Conservation (phyloP, 2,888 invertebrate genomes). For the Lacanobia wlatinum region DNA sequence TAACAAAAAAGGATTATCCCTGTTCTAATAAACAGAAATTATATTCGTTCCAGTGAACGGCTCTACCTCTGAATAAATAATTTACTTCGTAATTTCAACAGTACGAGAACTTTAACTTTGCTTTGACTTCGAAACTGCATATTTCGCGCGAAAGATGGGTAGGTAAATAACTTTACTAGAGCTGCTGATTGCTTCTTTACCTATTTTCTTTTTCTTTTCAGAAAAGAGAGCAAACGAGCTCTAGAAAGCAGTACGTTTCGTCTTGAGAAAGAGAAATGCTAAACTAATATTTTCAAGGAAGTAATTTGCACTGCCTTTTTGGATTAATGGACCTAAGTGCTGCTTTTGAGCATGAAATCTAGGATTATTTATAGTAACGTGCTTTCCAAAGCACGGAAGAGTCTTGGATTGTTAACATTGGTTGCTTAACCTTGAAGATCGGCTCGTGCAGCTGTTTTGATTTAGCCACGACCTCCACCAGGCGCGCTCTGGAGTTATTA, state of each 20-base stretch:
- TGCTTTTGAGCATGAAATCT: no score
- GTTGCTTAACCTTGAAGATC: no score
- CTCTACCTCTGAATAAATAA: constrained; percentile 1
- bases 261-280: not conserved
- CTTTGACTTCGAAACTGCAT: constrained; percentile 25
- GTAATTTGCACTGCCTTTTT: not conserved
- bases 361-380: no score
- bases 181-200: constrained; percentile 29
- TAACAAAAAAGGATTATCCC: not conserved
- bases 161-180: constrained; percentile 22
- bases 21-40: not conserved
- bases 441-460: no score
- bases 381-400: no score
- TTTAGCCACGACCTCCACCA: no score
- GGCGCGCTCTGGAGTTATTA: no score
- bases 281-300: not conserved
- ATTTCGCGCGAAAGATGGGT: constrained; percentile 2
- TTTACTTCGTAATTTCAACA: constrained; percentile 3
- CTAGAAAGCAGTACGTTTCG: not conserved
- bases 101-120: constrained; percentile 25
- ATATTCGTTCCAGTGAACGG: not conserved
- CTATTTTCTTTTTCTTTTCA: constrained; percentile 3
- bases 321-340: not conserved
- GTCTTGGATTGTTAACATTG: no score
- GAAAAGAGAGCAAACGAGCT: not conserved